Percentiles rank a stretch among this genome's conserved stretches.
phyloP scores from a whole-genome alignment of 2,113 vertebrate genomes.

The Fulica atra region DNA sequence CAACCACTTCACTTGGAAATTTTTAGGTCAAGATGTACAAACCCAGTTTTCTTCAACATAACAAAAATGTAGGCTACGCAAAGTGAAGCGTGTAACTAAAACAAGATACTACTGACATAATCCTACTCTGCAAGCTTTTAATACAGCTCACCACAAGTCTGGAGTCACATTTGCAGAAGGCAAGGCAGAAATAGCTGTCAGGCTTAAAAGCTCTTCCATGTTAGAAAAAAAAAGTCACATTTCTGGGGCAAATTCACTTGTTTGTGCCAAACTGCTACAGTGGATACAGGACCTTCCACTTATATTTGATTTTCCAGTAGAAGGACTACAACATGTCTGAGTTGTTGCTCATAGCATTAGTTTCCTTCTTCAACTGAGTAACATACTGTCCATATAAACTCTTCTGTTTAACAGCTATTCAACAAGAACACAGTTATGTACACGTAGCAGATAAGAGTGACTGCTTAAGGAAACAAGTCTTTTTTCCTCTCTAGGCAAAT shows the following conservation, averaged over 20 bases:
- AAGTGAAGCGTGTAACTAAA: neutral
- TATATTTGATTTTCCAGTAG: neutral
- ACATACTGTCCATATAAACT: neutral
- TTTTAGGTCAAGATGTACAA: neutral
- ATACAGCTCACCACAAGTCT: neutral
- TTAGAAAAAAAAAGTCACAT: neutral
- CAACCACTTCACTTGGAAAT: neutral
- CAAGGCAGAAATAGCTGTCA: neutral
- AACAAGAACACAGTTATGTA: neutral
- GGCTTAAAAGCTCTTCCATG: neutral
- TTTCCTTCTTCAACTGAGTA: neutral
- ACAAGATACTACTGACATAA: neutral
- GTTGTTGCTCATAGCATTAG: neutral
- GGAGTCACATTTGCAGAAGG: neutral
- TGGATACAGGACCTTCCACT: neutral
- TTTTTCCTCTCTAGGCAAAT: neutral
- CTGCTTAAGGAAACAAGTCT: neutral
- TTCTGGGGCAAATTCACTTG: neutral
- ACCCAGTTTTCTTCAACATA: neutral
- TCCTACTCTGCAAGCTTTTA: neutral
- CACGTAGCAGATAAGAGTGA: neutral
- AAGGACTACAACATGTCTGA: neutral
- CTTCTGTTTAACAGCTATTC: neutral
- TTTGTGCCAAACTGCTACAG: neutral
- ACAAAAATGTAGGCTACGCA: neutral